Base-by-base conservation (phyloP, 1,140 invertebrate species). In the Leptinotarsa lineolata region DNA sequence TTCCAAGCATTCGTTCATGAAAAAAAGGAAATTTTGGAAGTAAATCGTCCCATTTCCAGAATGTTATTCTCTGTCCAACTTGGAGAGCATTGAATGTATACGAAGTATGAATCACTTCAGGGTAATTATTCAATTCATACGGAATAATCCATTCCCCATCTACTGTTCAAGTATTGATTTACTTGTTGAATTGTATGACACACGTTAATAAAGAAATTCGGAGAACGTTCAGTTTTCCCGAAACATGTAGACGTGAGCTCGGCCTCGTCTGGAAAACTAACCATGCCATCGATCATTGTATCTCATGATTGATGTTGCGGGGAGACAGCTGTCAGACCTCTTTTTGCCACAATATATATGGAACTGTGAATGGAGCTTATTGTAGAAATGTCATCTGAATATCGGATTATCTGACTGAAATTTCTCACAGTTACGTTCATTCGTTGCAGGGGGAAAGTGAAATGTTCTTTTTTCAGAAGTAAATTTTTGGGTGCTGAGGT, bases 381-480 rank as follows among this genome's bases (percentile, higher is more conserved):
- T 54, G 48, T 54, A 18, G n/a, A 54, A 54, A 54, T 54, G 48
- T 54, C 48, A n/a, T 54, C 48, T 54, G 48, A 54, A 54, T 54
- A 54, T 54, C 48, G 16, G n/a, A 18, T 54, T 13, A 54, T 54
- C n/a, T 13, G 16, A 54, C n/a, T 54, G 48, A 18, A 54, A 54
- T 54, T 5, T 18, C 16, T 18, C 48, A 2, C 30, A 39, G 30
- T 39, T 11, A 8, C 30, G n/a, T n/a, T n/a, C n/a, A n/a, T n/a
- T n/a, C n/a, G n/a, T n/a, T n/a, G n/a, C n/a, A n/a, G 11, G 11
- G 30, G 11, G 2, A 39, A 39, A 39, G 30, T 39, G 30, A 39
- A 0, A 39, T 39, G 30, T 39, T 6, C 30, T 39, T 11, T 30
- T 39, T 11, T 39, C 30, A 39, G 0, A 8, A 11, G 30, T 39